phyloP scores from a whole-genome alignment of 2,888 invertebrate genomes.

The Ennomos erosarius region DNA sequence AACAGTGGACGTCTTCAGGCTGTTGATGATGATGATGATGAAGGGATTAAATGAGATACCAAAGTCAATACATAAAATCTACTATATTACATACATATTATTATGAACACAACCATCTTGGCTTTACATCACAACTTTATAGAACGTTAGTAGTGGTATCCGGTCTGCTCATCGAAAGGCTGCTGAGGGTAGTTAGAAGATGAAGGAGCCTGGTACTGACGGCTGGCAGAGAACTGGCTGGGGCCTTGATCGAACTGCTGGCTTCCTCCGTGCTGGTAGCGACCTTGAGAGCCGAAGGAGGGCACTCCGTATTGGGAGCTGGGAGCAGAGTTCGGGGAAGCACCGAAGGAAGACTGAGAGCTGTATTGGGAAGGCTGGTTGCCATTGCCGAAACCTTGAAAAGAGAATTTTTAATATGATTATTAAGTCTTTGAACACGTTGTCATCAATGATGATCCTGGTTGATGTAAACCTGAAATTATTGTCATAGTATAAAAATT shows the following conservation, averaged over 20 bases:
- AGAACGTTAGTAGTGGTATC: conserved; percentile 68
- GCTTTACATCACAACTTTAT: conserved; percentile 17
- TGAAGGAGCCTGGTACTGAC: conserved; percentile 69
- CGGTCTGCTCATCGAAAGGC: conserved; percentile 72
- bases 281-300: conserved; percentile 33
- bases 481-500: too few species aligned
- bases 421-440: too few species aligned
- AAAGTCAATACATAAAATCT: conserved; percentile 34
- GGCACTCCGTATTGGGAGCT: conserved; percentile 51
- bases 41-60: conserved; percentile 4
- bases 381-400: conserved; percentile 36
- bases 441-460: too few species aligned
- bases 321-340: conserved; percentile 44
- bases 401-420: too few species aligned
- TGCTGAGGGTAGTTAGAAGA: conserved; percentile 66
- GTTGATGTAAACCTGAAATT: too few species aligned
- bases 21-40: too few species aligned
- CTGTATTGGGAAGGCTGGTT: conserved; percentile 37
- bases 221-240: conserved; percentile 55
- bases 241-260: conserved; percentile 24
- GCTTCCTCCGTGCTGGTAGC: conserved; percentile 24
- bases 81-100: conserved; percentile 44
- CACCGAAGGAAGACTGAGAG: conserved; percentile 24
- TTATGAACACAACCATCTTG: conserved; percentile 43
- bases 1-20: too few species aligned